phyloP scores from a whole-genome alignment of 2,888 invertebrate species.

The Xanthostigma xanthostigma region DNA sequence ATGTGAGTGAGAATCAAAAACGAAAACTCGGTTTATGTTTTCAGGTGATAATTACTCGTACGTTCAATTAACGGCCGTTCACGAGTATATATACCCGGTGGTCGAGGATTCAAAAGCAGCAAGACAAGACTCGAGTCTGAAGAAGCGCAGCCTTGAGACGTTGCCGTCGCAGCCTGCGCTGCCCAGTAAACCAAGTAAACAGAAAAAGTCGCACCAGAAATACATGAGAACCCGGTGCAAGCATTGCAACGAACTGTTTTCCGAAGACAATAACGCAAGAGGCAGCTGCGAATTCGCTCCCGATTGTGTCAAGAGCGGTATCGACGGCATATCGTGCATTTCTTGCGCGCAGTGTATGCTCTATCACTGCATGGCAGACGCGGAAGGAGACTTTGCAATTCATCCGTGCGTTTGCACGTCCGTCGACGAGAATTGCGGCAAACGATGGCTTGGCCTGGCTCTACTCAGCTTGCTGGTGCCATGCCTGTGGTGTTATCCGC shows the following conservation, averaged over 20 bases:
- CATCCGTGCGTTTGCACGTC: constrained; percentile 71
- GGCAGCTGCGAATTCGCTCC: constrained; percentile 81
- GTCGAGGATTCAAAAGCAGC: constrained; percentile 36
- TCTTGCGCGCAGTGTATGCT: constrained; percentile 79
- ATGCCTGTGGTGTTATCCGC: constrained; percentile 88
- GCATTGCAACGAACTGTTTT: constrained; percentile 68
- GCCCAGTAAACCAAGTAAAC: constrained; percentile 24
- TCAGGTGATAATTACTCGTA: constrained; percentile 62
- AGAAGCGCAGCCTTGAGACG: constrained; percentile 44
- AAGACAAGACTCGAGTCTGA: constrained; percentile 42
- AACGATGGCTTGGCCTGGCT: constrained; percentile 75
- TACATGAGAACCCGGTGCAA: constrained; percentile 38
- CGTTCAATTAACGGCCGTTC: constrained; percentile 66
- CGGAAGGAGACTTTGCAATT: constrained; percentile 73
- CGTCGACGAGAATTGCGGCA: constrained; percentile 55
- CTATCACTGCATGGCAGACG: constrained; percentile 86
- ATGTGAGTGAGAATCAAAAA: too few species aligned
- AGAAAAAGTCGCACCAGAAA: constrained; percentile 19
- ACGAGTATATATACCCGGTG: constrained; percentile 79
- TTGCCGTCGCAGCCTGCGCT: constrained; percentile 34
- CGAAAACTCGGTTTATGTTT: background rate
- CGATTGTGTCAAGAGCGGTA: constrained; percentile 63
- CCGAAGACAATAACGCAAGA: constrained; percentile 69
- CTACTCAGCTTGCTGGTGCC: constrained; percentile 78
- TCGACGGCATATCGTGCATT: constrained; percentile 72